Evolutionary conservation across 2,888 invertebrate genomes (phyloP), one percentile per base, ranked within the genome.

Genomic region (Phania funesta): DNA sequence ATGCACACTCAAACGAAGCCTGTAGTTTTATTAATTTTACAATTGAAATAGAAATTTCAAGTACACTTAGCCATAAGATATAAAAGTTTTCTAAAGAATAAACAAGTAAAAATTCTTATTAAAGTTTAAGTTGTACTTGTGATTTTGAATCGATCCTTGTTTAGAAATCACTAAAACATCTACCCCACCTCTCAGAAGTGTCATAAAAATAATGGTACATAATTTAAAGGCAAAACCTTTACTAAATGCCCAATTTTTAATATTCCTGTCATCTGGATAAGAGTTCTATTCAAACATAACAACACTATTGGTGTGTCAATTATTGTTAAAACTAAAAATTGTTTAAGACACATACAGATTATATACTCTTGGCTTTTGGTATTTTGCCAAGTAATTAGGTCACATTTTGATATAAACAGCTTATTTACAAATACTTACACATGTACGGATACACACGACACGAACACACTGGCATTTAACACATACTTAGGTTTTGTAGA

Each of bases 331-430:
- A 64, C 32, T 38, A 46, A 56, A 74, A 56, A 65, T 35, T 46
- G 24, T 56, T 65, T 35, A 65, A 46, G 64, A 65, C 46, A 22
- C 54, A 74, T 35, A 38, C 46, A 46, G 46, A 73, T 62, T 62
- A 73, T 32, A 32, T 18, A 44, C 20, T 52, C 22, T 52, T 8
- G n/a, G 35, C 32, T 38, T 54, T 64, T 64, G 54, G 64, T 54
- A 56, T 44, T 54, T 54, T 64, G 74, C 44, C 64, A 74, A 74
- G 56, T 74, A 74, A 74, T 74, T 74, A 46, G 74, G 64, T 74
- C 64, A 74, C 64, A 74, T 74, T 74, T 74, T 54, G 18, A 32
- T 35, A 46, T 35, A 38, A 74, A 74, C 44, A 64, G 54, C 5
- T 64, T 74, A 64, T 54, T 64, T 46, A 48, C 26, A 5, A 1